phyloP scores from a whole-genome alignment of 2,797 vertebrate species.

The Chanos chanos region DNA sequence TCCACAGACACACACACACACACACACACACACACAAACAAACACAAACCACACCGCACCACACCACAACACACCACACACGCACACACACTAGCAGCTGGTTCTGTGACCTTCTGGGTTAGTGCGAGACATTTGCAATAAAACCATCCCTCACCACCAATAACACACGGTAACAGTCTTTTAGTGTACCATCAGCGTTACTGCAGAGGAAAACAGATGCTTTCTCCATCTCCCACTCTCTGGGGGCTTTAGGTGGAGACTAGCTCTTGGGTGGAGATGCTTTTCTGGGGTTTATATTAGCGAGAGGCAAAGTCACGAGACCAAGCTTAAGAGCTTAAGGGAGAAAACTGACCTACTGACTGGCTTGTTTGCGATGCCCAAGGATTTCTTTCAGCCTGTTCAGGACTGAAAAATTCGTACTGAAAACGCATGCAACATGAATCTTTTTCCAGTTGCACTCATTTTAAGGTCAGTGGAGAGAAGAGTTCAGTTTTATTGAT shows the following conservation, averaged over 20 bases:
- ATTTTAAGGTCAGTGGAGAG: not conserved
- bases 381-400: not conserved
- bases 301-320: slow-evolving; percentile 44
- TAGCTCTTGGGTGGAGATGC: slow-evolving; percentile 44
- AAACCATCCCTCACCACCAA: slow-evolving; percentile 33
- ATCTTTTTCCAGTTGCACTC: not conserved
- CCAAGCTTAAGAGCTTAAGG: slow-evolving; percentile 51
- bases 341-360: slow-evolving; percentile 44
- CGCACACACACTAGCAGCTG: slow-evolving; percentile 54
- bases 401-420: not conserved
- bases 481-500: not conserved
- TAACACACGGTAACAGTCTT: too few relatives aligned
- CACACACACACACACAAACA: slow-evolving; percentile 52
- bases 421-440: too few relatives aligned
- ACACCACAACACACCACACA: slow-evolving; percentile 48
- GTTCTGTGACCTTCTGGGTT: slow-evolving; percentile 31
- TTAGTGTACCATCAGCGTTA: slow-evolving; percentile 39
- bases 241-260: slow-evolving; percentile 38
- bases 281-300: slow-evolving; percentile 37
- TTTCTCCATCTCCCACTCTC: slow-evolving; percentile 40
- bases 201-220: slow-evolving; percentile 37
- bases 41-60: too few relatives aligned
- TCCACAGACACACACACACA: slow-evolving; percentile 52
- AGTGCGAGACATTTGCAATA: slow-evolving; percentile 31
- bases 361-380: not conserved